Evolutionary conservation across 2,888 invertebrate genomes (phyloP).

Genomic region (Entomobrya multifasciata): DNA sequence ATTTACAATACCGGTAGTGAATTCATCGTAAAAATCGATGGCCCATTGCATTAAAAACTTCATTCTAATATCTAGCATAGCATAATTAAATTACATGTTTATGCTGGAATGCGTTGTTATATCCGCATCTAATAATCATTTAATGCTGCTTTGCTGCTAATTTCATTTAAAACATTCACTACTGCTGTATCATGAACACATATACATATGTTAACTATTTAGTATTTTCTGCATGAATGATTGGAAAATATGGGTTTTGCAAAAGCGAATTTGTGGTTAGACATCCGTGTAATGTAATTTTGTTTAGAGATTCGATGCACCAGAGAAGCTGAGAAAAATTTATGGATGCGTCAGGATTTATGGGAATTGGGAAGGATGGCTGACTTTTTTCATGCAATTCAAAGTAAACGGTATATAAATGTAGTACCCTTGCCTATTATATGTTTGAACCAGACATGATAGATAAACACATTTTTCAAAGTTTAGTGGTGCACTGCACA

Average conservation of each 20-base stretch:
- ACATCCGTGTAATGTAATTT: neutral
- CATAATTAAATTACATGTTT: neutral
- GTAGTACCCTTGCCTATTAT: too few species aligned
- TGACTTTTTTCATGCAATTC: slow-evolving; percentile 34
- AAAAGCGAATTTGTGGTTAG: neutral
- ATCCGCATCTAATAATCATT: too few species aligned
- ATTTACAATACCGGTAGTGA: neutral
- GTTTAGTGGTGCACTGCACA: too few species aligned
- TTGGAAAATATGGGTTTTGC: neutral
- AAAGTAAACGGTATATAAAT: neutral
- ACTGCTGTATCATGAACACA: too few species aligned
- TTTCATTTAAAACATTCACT: too few species aligned
- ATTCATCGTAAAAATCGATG: slow-evolving; percentile 33
- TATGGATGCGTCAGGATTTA: slow-evolving; percentile 64
- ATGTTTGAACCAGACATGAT: too few species aligned
- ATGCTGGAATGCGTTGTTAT: too few species aligned
- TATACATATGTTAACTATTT: too few species aligned
- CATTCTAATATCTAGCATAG: neutral
- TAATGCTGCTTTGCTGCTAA: too few species aligned
- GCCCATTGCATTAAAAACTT: neutral
- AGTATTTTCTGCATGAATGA: too few species aligned
- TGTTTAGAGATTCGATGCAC: slow-evolving; percentile 7
- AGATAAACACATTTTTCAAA: too few species aligned
- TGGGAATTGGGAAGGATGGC: slow-evolving; percentile 65
- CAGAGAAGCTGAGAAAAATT: slow-evolving; percentile 40